A percentile compares a stretch with the other conserved stretches of the same genome.
Conservation (phyloP, 2,888 invertebrate species). For the Arctia plantaginis region DNA sequence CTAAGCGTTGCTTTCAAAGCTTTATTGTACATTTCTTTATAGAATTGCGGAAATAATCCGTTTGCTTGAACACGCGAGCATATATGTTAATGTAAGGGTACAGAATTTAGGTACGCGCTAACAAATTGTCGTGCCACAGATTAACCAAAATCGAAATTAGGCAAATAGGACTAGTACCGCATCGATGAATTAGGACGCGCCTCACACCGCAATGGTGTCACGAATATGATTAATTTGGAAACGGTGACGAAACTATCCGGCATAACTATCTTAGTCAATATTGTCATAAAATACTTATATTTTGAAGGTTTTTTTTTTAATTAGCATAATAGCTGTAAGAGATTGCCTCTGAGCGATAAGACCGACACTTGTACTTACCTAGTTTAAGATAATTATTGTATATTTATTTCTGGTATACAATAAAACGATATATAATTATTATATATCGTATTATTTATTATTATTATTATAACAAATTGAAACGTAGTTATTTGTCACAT, state of each 20-base stretch:
- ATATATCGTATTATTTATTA: too few species aligned
- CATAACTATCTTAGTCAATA: background rate
- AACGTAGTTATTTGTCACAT: too few species aligned
- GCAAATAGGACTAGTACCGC: constrained; percentile 58
- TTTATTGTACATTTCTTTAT: background rate
- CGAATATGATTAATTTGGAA: background rate
- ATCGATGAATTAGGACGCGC: constrained; percentile 44
- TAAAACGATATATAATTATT: too few species aligned
- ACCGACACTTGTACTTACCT: too few species aligned
- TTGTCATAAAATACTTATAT: background rate
- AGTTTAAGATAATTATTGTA: too few species aligned
- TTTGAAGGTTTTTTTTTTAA: background rate
- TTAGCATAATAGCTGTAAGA: too few species aligned
- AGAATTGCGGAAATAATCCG: background rate
- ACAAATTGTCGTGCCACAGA: constrained; percentile 48
- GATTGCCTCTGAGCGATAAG: too few species aligned
- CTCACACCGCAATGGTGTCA: constrained; percentile 41
- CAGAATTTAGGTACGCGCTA: constrained; percentile 48
- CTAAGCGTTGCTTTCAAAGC: background rate
- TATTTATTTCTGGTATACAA: too few species aligned
- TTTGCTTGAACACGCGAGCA: background rate
- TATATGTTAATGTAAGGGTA: constrained; percentile 25
- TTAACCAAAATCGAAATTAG: constrained; percentile 65
- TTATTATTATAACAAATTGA: too few species aligned
- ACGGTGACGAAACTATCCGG: background rate